These are phyloP conservation scores for Acrocephalus arundinaceus DNA, from an alignment of 2,113 vertebrate species.

Conservation along the genomic window DNA sequence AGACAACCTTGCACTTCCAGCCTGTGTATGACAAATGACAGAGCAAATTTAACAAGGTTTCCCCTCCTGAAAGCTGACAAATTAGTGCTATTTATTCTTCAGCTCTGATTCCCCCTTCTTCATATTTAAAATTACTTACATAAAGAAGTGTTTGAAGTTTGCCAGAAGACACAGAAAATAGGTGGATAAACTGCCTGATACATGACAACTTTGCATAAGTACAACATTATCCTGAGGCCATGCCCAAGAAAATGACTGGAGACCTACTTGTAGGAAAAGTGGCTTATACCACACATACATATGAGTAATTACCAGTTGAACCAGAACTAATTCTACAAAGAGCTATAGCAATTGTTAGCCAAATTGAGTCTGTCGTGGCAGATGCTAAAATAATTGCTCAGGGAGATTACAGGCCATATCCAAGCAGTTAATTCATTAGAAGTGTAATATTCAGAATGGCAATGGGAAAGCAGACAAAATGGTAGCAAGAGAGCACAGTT, in stretches of 20 bases:
- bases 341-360: conserved; percentile 34
- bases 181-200: not conserved
- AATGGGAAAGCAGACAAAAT: not conserved
- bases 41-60: not conserved
- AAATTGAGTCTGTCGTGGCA: conserved; percentile 44
- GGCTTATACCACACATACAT: not conserved
- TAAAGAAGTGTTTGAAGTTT: not conserved
- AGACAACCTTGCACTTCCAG: not conserved
- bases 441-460: not conserved
- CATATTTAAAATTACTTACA: not conserved
- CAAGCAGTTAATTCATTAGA: conserved; percentile 44
- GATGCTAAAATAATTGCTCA: conserved; percentile 61
- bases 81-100: not conserved
- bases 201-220: not conserved
- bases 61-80: not conserved
- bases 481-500: not conserved
- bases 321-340: conserved; percentile 54
- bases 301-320: conserved; percentile 45
- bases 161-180: not conserved
- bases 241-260: not conserved
- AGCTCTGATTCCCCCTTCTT: not conserved
- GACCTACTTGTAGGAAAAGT: not conserved
- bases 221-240: not conserved
- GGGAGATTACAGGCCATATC: conserved; percentile 39
- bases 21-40: not conserved